A percentile compares a stretch with the other conserved stretches of the same genome.
These are phyloP conservation scores for Sinodicranocentrus sp. DNA, from an alignment of 2,888 invertebrate genomes.

Conservation along the genomic window DNA sequence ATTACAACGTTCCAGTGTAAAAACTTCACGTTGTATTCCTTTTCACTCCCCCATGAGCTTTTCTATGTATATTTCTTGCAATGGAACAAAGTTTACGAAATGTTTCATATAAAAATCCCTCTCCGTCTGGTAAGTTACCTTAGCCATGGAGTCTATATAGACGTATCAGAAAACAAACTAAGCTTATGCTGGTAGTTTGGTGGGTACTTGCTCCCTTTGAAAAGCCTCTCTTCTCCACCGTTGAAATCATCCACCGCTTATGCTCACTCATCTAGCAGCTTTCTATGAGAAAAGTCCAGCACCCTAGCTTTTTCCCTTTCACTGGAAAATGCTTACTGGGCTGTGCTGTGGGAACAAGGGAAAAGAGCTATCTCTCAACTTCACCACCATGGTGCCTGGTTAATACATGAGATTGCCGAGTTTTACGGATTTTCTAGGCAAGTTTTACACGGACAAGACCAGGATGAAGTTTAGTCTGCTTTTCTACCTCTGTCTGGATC, in stretches of 20 bases:
- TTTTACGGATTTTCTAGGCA: neutral
- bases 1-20: neutral
- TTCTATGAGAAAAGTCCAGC: neutral
- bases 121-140: too few relatives aligned
- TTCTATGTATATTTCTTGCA: too few relatives aligned
- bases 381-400: neutral
- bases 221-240: neutral
- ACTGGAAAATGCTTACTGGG: neutral
- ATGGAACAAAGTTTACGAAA: too few relatives aligned
- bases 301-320: neutral
- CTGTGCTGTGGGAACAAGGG: neutral
- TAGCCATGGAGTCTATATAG: too few relatives aligned
- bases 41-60: neutral
- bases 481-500: constrained; percentile 20
- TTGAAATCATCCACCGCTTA: neutral
- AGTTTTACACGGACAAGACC: constrained; percentile 1
- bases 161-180: too few relatives aligned
- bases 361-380: neutral
- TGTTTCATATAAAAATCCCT: too few relatives aligned
- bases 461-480: constrained; percentile 25
- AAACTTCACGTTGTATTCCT: constrained; percentile 2
- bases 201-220: constrained; percentile 15
- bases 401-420: neutral
- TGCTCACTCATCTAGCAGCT: neutral
- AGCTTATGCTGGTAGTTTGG: too few relatives aligned